Evolutionary conservation across 2,113 vertebrate species (phyloP).

Genomic region (Ptilorrhoa leucosticta): DNA sequence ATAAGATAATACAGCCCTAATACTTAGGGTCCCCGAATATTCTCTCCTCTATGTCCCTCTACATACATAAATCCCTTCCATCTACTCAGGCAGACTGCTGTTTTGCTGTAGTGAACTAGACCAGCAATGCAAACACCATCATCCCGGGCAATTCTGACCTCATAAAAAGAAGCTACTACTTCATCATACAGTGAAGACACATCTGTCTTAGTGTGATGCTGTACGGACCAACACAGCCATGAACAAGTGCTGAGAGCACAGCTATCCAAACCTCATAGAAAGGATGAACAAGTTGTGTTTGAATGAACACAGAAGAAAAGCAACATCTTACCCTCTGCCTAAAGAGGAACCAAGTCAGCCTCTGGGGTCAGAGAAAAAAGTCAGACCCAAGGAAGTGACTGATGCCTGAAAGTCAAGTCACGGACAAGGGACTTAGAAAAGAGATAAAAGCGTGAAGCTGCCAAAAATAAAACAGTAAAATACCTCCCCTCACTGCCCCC

Average conservation of each 20-base stretch:
- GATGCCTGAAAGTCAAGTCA: not conserved
- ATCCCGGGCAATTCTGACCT: not conserved
- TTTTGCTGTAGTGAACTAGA: not conserved
- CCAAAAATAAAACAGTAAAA: not conserved
- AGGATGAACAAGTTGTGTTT: not conserved
- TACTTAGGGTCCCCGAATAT: not conserved
- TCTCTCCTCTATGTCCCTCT: not conserved
- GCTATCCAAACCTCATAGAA: not conserved
- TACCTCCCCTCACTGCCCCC: fast-evolving
- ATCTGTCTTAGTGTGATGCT: not conserved
- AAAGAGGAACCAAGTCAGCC: not conserved
- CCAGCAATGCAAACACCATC: not conserved
- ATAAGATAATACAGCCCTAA: not conserved
- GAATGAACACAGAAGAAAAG: not conserved
- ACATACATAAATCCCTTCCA: not conserved
- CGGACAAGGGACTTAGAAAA: not conserved
- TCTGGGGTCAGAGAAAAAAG: not conserved
- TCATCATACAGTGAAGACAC: not conserved
- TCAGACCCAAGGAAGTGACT: not conserved
- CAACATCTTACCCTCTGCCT: not conserved
- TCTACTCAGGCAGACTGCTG: not conserved
- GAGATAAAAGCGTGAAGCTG: not conserved
- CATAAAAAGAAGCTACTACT: not conserved
- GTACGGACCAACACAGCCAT: not conserved
- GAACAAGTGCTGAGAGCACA: not conserved